These are phyloP conservation scores for Metacarcinus magister DNA, from an alignment of 2,888 invertebrate genomes.

Conservation along the genomic window DNA sequence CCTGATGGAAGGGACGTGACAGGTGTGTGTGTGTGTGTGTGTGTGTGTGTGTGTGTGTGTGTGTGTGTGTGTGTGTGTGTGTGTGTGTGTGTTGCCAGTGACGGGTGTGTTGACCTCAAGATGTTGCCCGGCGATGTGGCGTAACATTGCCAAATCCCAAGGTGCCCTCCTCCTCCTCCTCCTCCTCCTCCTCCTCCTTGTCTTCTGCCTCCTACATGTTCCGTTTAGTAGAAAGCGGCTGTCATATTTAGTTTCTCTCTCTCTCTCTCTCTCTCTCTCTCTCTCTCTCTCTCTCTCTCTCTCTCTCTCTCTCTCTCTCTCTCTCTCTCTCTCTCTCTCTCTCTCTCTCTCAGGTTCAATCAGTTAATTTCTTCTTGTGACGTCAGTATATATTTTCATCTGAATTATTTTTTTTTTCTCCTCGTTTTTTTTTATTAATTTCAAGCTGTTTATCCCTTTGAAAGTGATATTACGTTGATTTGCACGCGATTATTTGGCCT, in stretches of 20 bases:
- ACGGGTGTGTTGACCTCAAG: not conserved
- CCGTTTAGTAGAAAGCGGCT: no score
- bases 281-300: not conserved
- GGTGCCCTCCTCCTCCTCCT: not conserved
- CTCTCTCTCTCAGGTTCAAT: no score
- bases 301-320: not conserved
- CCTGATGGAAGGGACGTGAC: not conserved
- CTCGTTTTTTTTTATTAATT: not conserved
- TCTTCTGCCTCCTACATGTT: not conserved
- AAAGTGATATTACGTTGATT: not conserved
- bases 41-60: conserved; percentile 35
- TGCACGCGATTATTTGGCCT: not conserved
- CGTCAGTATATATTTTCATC: no score
- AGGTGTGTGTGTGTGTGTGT: not conserved
- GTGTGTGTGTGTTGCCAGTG: not conserved
- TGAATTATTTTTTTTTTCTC: not conserved
- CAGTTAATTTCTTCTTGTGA: no score
- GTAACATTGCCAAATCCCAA: conserved; percentile 18
- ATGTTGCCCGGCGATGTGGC: not conserved
- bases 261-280: conserved; percentile 44
- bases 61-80: conserved; percentile 40
- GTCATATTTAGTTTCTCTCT: not conserved
- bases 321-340: not conserved
- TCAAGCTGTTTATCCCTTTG: no score
- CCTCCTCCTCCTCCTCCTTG: not conserved